Evolutionary conservation across 2,113 vertebrate genomes (phyloP).

Genomic region (Chitala chitala): DNA sequence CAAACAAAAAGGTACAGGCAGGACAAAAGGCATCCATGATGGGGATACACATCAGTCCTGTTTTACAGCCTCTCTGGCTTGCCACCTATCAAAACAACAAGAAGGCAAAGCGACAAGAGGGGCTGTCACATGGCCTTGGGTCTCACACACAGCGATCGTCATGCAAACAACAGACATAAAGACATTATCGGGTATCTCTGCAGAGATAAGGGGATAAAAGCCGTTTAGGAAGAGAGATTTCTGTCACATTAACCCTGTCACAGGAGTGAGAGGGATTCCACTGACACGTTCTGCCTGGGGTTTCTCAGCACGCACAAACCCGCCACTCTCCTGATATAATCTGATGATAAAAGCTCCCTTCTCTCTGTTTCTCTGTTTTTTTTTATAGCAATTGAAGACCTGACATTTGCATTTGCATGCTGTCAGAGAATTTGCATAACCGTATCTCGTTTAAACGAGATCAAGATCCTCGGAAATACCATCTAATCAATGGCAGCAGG

Average conservation of each 20-base stretch:
- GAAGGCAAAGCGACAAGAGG: neutral
- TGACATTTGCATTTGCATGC: constrained; percentile 30
- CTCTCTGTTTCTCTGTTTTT: neutral
- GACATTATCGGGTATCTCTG: constrained; percentile 25
- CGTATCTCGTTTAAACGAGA: constrained; percentile 3
- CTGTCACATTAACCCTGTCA: constrained; percentile 4
- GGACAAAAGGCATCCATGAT: no score
- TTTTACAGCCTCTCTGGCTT: neutral
- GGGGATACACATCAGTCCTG: no score
- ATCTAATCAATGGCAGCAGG: constrained; percentile 19
- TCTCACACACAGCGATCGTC: constrained; percentile 23
- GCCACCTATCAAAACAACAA: neutral
- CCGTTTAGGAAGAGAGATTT: constrained; percentile 8
- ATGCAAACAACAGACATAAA: constrained; percentile 22
- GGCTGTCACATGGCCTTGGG: neutral
- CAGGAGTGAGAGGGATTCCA: constrained; percentile 8
- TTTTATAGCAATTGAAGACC: constrained; percentile 17
- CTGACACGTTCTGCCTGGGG: constrained; percentile 14
- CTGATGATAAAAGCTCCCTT: constrained; percentile 13
- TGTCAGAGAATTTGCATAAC: constrained; percentile 14
- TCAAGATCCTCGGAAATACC: constrained; percentile 1
- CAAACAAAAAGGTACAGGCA: no score
- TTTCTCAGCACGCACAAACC: constrained; percentile 4
- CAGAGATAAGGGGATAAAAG: constrained; percentile 19
- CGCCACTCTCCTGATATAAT: constrained; percentile 22